Conservation (phyloP, 2,888 invertebrate genomes). For the Gymnosoma rotundatum region DNA sequence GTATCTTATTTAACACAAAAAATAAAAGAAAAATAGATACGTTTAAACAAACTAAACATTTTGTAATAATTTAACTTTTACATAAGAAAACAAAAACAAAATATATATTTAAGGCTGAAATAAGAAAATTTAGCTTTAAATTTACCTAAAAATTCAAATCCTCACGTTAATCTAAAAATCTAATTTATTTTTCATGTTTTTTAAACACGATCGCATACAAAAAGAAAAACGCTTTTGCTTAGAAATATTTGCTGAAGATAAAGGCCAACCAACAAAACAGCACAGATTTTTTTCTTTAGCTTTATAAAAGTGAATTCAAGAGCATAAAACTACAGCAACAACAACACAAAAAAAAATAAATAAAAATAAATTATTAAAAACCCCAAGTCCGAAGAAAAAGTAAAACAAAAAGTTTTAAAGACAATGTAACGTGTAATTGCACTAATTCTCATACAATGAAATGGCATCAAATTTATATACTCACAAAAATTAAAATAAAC, state of each 20-base stretch:
- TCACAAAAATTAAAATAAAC: slow-evolving; percentile 52
- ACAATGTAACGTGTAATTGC: slow-evolving; percentile 69
- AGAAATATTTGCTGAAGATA: slow-evolving; percentile 6
- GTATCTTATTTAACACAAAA: slow-evolving; percentile 30
- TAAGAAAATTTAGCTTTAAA: slow-evolving; percentile 30
- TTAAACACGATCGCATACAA: slow-evolving; percentile 65
- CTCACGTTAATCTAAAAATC: slow-evolving; percentile 71
- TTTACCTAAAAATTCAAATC: slow-evolving; percentile 62
- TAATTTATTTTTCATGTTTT: slow-evolving; percentile 72
- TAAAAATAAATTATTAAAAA: slow-evolving; percentile 33
- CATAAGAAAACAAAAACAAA: slow-evolving; percentile 48
- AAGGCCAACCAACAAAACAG: slow-evolving; percentile 22
- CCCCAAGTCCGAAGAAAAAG: slow-evolving; percentile 58
- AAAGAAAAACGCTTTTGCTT: slow-evolving; percentile 52
- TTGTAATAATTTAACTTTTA: slow-evolving; percentile 70
- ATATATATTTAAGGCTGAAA: slow-evolving; percentile 14
- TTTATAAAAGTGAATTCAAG: slow-evolving; percentile 70
- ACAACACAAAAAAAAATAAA: background rate
- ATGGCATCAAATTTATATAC: slow-evolving; percentile 68
- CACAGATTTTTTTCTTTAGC: slow-evolving; percentile 27
- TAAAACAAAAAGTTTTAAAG: slow-evolving; percentile 51
- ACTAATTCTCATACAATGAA: slow-evolving; percentile 70
- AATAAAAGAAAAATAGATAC: slow-evolving; percentile 22
- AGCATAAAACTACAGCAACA: slow-evolving; percentile 47
- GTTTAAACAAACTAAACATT: slow-evolving; percentile 58